Base-by-base conservation (phyloP, 2,888 invertebrate genomes). In the Alloscopus bannaensis region DNA sequence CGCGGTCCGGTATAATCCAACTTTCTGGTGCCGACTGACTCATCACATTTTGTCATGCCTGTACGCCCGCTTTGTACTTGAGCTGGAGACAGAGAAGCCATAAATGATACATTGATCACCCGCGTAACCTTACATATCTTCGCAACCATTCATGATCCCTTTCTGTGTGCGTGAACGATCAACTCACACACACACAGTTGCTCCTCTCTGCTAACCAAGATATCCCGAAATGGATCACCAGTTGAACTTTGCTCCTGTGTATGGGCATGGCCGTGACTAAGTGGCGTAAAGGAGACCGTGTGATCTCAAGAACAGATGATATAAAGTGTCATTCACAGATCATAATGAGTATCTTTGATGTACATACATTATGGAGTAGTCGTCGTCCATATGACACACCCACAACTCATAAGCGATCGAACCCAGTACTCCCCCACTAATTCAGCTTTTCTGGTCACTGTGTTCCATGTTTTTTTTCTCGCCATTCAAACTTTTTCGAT, bases 221-320 rank as follows among this genome's bases (percentile, higher is more conserved):
- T n/a, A n/a, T n/a, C n/a, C n/a, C n/a, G 20, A 42, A 66, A 55
- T 77, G 62, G 66, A 62, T 69, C 69, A 62, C 42, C 62, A 60
- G 36, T 36, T 79, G 79, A 79, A 79, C 72, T 79, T 79, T 79
- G 79, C 72, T 72, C 79, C 52, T 4, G 36, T n/a, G n/a, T 47
- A 79, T 72, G 79, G 60, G 72, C 66, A 47, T 72, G 79, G 60
- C 72, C 79, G 45, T 79, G 79, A 79, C 72, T 66, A 71, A 65
- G 28, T 71, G 60, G 59, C 24, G 55, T 77, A 57, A 55, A 36
- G 72, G 68, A 62, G 62, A 70, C 52, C 42, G 26, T 64, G 28
- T 68, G n/a, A n/a, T 77, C 52, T 71, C 78, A 78, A 78, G 78
- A 66, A 60, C 78, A 78, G 71, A 70, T 70, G 70, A 71, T 55